Evolutionary conservation across 2,113 vertebrate genomes (phyloP), one percentile per base, ranked within the genome.

Genomic region (Melospiza georgiana): DNA sequence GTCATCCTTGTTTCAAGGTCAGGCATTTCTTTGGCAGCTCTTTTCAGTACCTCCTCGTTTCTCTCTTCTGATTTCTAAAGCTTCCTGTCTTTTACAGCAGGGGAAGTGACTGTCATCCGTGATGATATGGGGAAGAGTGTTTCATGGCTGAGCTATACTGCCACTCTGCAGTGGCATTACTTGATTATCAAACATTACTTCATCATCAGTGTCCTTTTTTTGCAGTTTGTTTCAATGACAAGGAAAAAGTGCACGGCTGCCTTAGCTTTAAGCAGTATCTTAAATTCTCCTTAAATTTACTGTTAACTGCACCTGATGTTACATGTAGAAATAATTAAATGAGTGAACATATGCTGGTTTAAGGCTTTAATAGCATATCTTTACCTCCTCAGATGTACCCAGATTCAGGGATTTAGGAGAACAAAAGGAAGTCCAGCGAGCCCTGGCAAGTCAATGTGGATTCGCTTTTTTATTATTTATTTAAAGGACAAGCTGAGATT

Each of bases 21-120:
- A 67, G 63, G 35, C 27, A 30, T 72, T 87, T 67, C 22, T 82
- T 69, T 0, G 0, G 12, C 1, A 5, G n/a, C 61, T 78, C 16
- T 71, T 74, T 74, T 51, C 39, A 23, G 15, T 39, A 43, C 24
- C 62, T 91, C 28, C 7, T 71, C 4, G 15, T 43, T 93, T 67
- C 51, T 82, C 10, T 46, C 24, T 71, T 22, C 35, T 30, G 58
- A 39, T 73, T 89, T 84, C 35, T 77, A 33, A 76, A 65, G 55
- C 20, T 65, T 72, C 72, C 28, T 65, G 21, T 41, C 23, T 80
- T 28, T 58, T 43, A 46, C 20, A 68, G 54, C 1, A 76, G 58
- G 31, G 25, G 35, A 49, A 80, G 33, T 31, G 62, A 23, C 41
- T 33, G 5, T 86, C 43, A 9, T n/a, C n/a, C 0, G 0, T 61